Base-by-base conservation (phyloP, 1,140 invertebrate genomes). In the Aphidius ervi region DNA sequence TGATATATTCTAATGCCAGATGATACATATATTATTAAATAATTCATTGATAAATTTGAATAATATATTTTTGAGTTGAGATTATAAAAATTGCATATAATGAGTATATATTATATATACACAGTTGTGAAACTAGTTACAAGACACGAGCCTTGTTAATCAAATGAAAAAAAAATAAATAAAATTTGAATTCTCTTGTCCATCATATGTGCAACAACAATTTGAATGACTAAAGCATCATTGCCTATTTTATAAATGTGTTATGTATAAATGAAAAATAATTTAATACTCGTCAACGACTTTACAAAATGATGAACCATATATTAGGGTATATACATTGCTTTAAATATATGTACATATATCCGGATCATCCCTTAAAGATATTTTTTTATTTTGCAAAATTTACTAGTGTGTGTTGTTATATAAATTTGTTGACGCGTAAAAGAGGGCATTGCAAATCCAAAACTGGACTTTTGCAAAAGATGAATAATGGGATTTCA, bases 371-470 rank as follows among this genome's bases (percentile, higher is more conserved):
- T 31, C 23, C 23, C 23, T 31, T 31, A 31, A 31, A 31, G 23
- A 31, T 31, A 31, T 31, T 31, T 31, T 31, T 31, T 31, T 31
- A 3, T 31, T 31, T 31, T 31, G 2, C 23, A 31, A 31, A 31
- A 31, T 3, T 31, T 31, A 31, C 23, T 31, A 31, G 2, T 53
- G 9, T 46, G 4, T 46, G 37, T 53, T 2, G 40, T 20, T 20
- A 23, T 49, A 37, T 37, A 41, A 40, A 39, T 59, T 47, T 50
- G 53, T 68, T 68, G 61, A 66, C 64, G 67, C 67, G 58, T 64
- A 58, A 68, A 56, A 57, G 54, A 63, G 45, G 45, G 50, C 53
- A 64, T 39, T 55, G 61, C 54, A 66, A 68, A 64, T 31, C 41
- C 10, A 48, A 58, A 48, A 58, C 46, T 49, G 56, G 46, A 58